Percentiles rank a stretch among this genome's conserved stretches.
Conservation (phyloP, 2,113 vertebrate species). For the Protomyctophum bolini region DNA sequence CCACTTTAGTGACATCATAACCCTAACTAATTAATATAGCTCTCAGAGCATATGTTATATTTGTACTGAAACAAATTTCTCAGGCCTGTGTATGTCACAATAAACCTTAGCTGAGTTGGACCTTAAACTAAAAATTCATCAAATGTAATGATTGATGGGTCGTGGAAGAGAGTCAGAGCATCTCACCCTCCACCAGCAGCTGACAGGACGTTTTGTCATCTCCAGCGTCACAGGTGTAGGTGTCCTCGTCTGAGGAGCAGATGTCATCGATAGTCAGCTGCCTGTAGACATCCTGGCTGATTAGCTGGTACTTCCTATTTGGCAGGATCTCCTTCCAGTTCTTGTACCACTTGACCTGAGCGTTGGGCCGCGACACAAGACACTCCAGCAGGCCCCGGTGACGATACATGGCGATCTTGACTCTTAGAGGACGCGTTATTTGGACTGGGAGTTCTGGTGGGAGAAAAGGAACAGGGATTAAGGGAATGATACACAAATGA, state of each 20-base stretch:
- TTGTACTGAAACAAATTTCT: no score
- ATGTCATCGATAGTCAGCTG: slow-evolving; percentile 89
- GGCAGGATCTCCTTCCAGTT: slow-evolving; percentile 76
- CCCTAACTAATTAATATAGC: no score
- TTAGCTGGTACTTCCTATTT: slow-evolving; percentile 82
- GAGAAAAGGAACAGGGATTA: not conserved
- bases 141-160: no score
- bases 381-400: slow-evolving; percentile 91
- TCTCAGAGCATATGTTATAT: no score
- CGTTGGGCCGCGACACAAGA: slow-evolving; percentile 89
- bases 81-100: no score
- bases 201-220: slow-evolving; percentile 90
- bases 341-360: slow-evolving; percentile 90
- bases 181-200: slow-evolving; percentile 93
- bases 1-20: no score
- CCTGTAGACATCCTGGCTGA: slow-evolving; percentile 88
- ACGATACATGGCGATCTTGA: slow-evolving; percentile 92
- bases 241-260: slow-evolving; percentile 88
- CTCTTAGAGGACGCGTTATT: slow-evolving; percentile 87
- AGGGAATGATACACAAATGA: not conserved
- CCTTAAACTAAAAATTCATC: no score
- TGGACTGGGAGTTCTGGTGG: slow-evolving; percentile 89
- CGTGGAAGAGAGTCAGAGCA: not conserved
- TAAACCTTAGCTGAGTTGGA: no score
- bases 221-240: slow-evolving; percentile 89